A percentile compares a stretch with the other conserved stretches of the same genome.
These are phyloP conservation scores for Lanistes nyassanus DNA, from an alignment of 1,140 invertebrate genomes.

Conservation along the genomic window DNA sequence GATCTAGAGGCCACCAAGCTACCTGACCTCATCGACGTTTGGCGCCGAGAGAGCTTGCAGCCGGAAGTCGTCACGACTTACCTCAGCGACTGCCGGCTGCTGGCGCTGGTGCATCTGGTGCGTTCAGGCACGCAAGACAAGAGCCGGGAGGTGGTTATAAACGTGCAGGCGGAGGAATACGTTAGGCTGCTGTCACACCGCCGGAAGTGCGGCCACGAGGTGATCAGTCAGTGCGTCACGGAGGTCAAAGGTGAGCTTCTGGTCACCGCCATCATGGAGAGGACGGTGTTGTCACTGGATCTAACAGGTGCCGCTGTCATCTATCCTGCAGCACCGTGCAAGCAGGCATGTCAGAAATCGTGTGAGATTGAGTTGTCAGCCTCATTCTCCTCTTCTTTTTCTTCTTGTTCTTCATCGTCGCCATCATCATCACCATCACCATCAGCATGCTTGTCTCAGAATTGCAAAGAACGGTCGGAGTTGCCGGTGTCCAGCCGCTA, in stretches of 20 bases:
- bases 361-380: too few relatives aligned
- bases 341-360: too few relatives aligned
- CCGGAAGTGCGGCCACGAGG: constrained; percentile 5
- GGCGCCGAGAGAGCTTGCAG: not conserved
- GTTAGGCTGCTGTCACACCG: not conserved
- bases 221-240: constrained; percentile 17
- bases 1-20: not conserved
- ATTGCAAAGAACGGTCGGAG: constrained; percentile 17
- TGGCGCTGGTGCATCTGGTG: not conserved
- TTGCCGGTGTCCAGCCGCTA: too few relatives aligned
- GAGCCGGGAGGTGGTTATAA: not conserved
- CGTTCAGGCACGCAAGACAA: not conserved
- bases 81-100: not conserved
- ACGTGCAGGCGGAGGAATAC: not conserved
- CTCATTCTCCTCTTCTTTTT: too few relatives aligned
- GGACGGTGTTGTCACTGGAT: not conserved
- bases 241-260: not conserved
- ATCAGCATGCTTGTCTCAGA: too few relatives aligned
- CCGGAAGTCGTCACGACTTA: constrained; percentile 10
- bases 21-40: not conserved
- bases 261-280: constrained; percentile 18
- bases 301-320: too few relatives aligned
- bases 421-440: too few relatives aligned
- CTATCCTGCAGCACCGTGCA: too few relatives aligned
- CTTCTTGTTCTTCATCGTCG: too few relatives aligned